Percentiles rank a stretch among this genome's conserved stretches.
These are phyloP conservation scores for Crypturellus undulatus DNA, from an alignment of 2,113 vertebrate genomes.

Conservation along the genomic window DNA sequence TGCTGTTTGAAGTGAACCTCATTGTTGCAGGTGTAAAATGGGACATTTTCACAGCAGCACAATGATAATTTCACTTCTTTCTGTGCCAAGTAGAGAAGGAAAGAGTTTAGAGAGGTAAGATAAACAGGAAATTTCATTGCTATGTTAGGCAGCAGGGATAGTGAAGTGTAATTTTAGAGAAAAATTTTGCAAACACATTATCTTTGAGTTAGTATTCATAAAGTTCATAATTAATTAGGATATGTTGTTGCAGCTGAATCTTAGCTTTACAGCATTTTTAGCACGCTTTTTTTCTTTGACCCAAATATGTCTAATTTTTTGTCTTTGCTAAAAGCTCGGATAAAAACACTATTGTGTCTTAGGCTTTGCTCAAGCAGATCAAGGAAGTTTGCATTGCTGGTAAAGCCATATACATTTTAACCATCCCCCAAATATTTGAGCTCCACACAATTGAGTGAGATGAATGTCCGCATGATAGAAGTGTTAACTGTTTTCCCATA, in stretches of 20 bases:
- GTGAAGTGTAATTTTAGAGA: neutral
- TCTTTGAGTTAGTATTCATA: slow-evolving; percentile 42
- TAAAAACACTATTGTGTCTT: slow-evolving; percentile 37
- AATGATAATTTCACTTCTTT: neutral
- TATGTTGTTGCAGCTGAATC: slow-evolving; percentile 51
- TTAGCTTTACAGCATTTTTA: slow-evolving; percentile 42
- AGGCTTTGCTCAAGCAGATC: slow-evolving; percentile 31
- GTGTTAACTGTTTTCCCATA: neutral
- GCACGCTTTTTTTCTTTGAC: slow-evolving; percentile 54
- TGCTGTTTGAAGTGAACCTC: neutral
- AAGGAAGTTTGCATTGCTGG: slow-evolving; percentile 50
- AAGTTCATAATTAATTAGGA: slow-evolving; percentile 62
- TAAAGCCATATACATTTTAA: slow-evolving; percentile 46
- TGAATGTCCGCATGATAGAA: neutral
- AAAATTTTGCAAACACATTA: neutral
- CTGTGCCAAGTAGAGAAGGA: neutral
- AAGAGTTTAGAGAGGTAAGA: neutral
- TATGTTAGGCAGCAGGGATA: neutral
- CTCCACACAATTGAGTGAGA: neutral
- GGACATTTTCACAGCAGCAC: neutral
- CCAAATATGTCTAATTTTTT: slow-evolving; percentile 68
- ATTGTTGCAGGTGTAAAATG: neutral
- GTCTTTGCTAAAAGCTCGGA: slow-evolving; percentile 45
- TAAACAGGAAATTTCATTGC: slow-evolving; percentile 17
- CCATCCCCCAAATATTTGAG: slow-evolving; percentile 22